A percentile compares a stretch with the other conserved stretches of the same genome.
Conservation (phyloP, 2,113 vertebrate species). For the Columba janthina region DNA sequence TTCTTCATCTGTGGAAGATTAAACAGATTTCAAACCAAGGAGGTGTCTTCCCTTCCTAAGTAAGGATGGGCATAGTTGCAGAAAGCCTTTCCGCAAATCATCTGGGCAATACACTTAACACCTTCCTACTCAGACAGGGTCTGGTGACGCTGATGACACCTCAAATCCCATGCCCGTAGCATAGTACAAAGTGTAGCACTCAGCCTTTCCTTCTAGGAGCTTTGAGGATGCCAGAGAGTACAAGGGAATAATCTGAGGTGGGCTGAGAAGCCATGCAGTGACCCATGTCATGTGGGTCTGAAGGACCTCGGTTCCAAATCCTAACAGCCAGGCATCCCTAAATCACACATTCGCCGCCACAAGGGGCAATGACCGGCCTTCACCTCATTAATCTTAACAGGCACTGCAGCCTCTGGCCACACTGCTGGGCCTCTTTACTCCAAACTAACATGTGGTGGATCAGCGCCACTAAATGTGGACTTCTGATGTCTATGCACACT, state of each 20-base stretch:
- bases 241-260: background rate
- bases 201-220: background rate
- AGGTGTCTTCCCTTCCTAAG: background rate
- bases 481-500: background rate
- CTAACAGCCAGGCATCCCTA: background rate
- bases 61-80: background rate
- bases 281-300: accelerated
- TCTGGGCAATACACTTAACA: background rate
- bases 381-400: background rate
- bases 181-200: background rate
- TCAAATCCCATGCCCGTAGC: background rate
- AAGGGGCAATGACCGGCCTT: background rate
- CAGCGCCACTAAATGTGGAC: background rate
- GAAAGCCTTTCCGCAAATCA: background rate
- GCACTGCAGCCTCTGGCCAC: background rate
- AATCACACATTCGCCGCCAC: background rate
- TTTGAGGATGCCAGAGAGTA: background rate
- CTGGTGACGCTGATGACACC: background rate
- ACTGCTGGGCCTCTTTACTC: background rate
- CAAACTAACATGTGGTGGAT: background rate
- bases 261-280: background rate
- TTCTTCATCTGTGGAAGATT: background rate
- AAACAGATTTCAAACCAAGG: background rate
- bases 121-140: background rate
- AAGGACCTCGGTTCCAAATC: background rate